Conservation (phyloP, 2,797 vertebrate genomes). For the Fundulus diaphanus region DNA sequence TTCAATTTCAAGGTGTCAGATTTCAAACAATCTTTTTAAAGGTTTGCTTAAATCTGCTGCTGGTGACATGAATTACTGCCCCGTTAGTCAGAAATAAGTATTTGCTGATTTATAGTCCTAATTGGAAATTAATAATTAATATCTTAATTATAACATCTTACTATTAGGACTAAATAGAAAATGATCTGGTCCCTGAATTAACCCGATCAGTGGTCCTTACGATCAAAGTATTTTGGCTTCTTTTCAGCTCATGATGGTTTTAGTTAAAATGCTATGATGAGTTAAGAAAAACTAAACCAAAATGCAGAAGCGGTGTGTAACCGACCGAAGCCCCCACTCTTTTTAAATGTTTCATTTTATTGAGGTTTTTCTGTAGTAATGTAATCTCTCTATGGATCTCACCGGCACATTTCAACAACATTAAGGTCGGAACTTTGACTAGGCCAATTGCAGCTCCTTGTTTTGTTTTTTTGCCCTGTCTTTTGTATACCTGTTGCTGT, state of each 20-base stretch:
- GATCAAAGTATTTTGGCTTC: neutral
- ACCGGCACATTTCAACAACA: neutral
- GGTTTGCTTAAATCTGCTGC: conserved; percentile 2
- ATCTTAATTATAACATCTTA: neutral
- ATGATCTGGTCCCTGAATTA: neutral
- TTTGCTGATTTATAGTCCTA: neutral
- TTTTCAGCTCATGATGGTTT: neutral
- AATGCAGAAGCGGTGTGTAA: neutral
- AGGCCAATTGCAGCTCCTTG: neutral
- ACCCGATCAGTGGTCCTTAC: neutral
- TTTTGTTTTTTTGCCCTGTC: neutral
- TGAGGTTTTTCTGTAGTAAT: too few species aligned
- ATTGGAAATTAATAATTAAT: neutral
- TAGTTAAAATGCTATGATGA: neutral
- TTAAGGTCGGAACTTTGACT: neutral
- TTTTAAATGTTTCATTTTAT: too few species aligned
- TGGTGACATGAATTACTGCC: conserved; percentile 6
- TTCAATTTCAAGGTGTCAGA: neutral
- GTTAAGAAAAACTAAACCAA: too few species aligned
- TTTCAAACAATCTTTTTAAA: neutral
- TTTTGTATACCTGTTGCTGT: neutral
- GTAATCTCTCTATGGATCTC: neutral
- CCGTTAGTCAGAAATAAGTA: neutral
- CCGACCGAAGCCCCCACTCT: too few species aligned
- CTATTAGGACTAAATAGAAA: neutral